phyloP scores from a whole-genome alignment of 1,140 invertebrate species.

The Drosophila subpulchrella region DNA sequence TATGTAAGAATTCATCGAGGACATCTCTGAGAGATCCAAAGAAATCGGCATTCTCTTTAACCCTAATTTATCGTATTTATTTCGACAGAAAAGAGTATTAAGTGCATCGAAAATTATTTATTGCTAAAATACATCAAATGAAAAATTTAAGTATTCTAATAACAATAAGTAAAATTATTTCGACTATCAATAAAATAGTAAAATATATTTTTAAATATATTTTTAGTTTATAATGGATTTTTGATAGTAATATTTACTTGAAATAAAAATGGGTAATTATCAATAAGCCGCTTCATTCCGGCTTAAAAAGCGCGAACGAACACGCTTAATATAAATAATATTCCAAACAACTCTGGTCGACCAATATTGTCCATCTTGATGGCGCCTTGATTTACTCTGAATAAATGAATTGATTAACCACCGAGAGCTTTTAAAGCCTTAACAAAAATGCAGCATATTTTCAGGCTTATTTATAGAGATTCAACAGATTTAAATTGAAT shows the following conservation, averaged over 20 bases:
- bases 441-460: conserved; percentile 23
- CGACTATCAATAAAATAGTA: neutral
- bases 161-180: neutral
- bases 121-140: conserved; percentile 25
- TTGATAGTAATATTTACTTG: neutral
- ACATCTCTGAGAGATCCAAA: conserved; percentile 46
- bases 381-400: neutral
- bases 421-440: conserved; percentile 6
- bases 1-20: conserved; percentile 17
- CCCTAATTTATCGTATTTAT: conserved; percentile 37
- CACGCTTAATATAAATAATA: neutral
- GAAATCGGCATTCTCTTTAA: conserved; percentile 15
- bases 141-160: neutral
- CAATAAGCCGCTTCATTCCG: too few species aligned
- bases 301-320: too few species aligned
- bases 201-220: neutral
- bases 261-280: neutral
- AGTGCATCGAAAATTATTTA: conserved; percentile 35
- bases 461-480: conserved; percentile 16
- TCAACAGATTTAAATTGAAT: conserved; percentile 35
- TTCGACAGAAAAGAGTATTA: conserved; percentile 39
- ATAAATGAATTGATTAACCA: conserved; percentile 8
- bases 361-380: conserved; percentile 5
- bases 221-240: neutral
- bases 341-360: neutral